These are phyloP conservation scores for Phortica okadai DNA, from an alignment of 2,888 invertebrate genomes.

Conservation along the genomic window DNA sequence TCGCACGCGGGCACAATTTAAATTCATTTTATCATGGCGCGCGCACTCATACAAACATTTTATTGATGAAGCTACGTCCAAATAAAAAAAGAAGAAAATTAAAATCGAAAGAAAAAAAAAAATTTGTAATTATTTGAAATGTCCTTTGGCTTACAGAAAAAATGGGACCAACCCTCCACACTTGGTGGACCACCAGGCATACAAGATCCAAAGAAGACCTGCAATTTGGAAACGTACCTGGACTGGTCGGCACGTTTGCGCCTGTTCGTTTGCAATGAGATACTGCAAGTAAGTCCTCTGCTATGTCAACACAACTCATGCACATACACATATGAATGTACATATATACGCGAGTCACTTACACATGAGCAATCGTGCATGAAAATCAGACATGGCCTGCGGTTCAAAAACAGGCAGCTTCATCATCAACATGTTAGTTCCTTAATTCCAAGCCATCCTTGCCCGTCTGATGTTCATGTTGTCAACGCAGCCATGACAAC, in stretches of 20 bases:
- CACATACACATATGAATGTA: neutral
- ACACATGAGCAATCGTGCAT: constrained; percentile 20
- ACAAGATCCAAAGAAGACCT: constrained; percentile 76
- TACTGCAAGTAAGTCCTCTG: constrained; percentile 72
- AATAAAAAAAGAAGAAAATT: constrained; percentile 5
- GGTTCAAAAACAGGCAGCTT: neutral
- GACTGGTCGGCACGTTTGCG: constrained; percentile 76
- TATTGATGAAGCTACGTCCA: constrained; percentile 12
- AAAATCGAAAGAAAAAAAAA: neutral
- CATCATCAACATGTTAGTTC: neutral
- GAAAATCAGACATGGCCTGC: constrained; percentile 21
- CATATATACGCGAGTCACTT: constrained; percentile 1
- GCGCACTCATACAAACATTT: neutral
- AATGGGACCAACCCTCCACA: constrained; percentile 74
- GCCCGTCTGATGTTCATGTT: neutral
- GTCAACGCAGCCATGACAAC: constrained; percentile 5
- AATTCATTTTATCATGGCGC: constrained; percentile 24
- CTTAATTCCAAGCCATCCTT: neutral
- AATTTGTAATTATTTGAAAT: neutral
- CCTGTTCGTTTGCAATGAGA: constrained; percentile 76
- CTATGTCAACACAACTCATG: constrained; percentile 17
- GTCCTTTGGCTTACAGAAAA: constrained; percentile 56
- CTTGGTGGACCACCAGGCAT: constrained; percentile 70
- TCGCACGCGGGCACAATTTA: neutral
- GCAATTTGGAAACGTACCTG: constrained; percentile 76